Conservation (phyloP, 2,888 invertebrate species). For the Drosophila mercatorum region DNA sequence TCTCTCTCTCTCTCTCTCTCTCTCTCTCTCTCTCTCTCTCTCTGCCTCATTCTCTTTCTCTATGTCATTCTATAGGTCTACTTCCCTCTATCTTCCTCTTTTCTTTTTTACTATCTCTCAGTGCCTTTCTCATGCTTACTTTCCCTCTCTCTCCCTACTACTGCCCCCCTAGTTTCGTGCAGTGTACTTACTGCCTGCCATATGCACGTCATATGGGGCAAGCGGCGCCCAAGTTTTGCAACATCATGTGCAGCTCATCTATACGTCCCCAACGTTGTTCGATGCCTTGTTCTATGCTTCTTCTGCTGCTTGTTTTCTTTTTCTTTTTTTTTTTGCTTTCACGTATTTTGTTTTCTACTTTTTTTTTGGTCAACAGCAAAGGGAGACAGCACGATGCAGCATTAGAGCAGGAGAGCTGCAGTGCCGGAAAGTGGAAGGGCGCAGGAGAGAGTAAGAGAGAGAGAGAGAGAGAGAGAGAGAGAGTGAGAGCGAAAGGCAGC, state of each 20-base stretch:
- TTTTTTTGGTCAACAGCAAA: slow-evolving; percentile 53
- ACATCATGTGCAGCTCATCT: slow-evolving; percentile 64
- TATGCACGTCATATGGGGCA: slow-evolving; percentile 54
- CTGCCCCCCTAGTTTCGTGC: not conserved
- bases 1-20: not conserved
- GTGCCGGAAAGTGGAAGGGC: not conserved
- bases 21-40: not conserved
- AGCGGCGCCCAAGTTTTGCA: slow-evolving; percentile 53
- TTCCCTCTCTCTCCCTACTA: too few relatives aligned
- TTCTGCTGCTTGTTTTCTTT: not conserved
- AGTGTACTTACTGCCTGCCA: slow-evolving; percentile 8
- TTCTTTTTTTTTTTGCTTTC: not conserved
- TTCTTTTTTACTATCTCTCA: too few relatives aligned
- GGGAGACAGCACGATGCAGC: slow-evolving; percentile 20
- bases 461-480: not conserved
- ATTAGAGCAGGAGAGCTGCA: slow-evolving; percentile 10
- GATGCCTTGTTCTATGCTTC: slow-evolving; percentile 56
- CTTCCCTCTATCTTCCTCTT: too few relatives aligned
- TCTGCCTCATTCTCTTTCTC: too few relatives aligned
- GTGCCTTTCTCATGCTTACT: too few relatives aligned
- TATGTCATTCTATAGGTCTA: not conserved
- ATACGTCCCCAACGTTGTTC: slow-evolving; percentile 58
- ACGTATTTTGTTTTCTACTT: slow-evolving; percentile 9
- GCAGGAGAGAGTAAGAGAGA: not conserved
- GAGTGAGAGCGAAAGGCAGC: not conserved